Evolutionary conservation across 1,140 invertebrate species (phyloP).

Genomic region (Meloidogyne chitwoodi): DNA sequence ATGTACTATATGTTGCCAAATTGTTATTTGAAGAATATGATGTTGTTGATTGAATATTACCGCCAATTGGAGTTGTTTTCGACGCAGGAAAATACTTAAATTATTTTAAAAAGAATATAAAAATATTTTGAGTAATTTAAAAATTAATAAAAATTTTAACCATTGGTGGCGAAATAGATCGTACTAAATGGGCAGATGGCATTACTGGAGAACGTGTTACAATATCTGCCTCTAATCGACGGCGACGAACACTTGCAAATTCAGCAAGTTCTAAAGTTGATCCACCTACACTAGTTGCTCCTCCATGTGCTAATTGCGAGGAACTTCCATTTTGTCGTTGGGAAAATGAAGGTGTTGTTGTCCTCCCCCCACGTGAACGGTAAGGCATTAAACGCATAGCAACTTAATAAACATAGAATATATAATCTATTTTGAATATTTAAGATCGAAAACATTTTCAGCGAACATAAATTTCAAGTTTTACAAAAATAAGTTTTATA

Average conservation of each 20-base stretch:
- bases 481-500: not conserved
- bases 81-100: not conserved
- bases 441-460: not conserved
- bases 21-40: not conserved
- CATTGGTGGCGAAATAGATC: slow-evolving; percentile 11
- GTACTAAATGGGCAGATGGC: slow-evolving; percentile 8
- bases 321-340: not conserved
- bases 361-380: not conserved
- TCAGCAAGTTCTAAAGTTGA: slow-evolving; percentile 22
- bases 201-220: not conserved
- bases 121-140: not conserved
- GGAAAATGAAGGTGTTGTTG: not conserved
- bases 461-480: not conserved
- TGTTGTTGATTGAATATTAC: not conserved
- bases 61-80: not conserved
- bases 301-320: not conserved
- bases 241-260: slow-evolving; percentile 30
- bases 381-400: slow-evolving; percentile 2
- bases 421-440: not conserved
- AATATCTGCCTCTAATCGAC: slow-evolving; percentile 3
- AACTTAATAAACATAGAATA: not conserved
- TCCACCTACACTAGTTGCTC: not conserved
- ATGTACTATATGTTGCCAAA: not conserved
- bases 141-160: not conserved
- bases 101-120: not conserved